These are phyloP conservation scores for Unio delphinus DNA, from an alignment of 2,888 invertebrate genomes.

Conservation along the genomic window DNA sequence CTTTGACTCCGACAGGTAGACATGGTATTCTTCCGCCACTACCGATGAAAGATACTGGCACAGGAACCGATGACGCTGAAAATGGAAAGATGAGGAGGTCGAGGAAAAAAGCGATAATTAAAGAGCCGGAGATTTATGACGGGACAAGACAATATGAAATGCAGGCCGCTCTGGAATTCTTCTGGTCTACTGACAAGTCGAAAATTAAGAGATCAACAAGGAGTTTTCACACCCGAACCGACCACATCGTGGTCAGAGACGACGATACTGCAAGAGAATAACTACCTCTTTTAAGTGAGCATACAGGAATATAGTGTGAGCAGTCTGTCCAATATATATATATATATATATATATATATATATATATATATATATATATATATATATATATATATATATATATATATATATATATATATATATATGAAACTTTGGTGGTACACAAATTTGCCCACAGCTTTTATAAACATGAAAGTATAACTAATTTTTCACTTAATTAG, in stretches of 20 bases:
- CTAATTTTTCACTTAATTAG: too few species aligned
- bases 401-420: too few species aligned
- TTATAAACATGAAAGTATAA: too few species aligned
- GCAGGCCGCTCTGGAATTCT: slow-evolving; percentile 46
- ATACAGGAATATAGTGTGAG: too few species aligned
- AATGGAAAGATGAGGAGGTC: slow-evolving; percentile 32
- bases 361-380: too few species aligned
- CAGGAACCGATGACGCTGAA: slow-evolving; percentile 26
- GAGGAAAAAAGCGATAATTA: slow-evolving; percentile 37
- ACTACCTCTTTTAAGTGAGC: too few species aligned
- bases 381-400: too few species aligned
- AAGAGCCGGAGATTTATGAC: slow-evolving; percentile 48
- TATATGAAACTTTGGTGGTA: background rate
- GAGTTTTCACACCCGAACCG: slow-evolving; percentile 37
- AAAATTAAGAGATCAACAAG: slow-evolving; percentile 47
- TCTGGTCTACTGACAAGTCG: slow-evolving; percentile 39
- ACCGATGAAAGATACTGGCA: slow-evolving; percentile 31
- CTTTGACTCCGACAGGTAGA: slow-evolving; percentile 11
- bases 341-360: too few species aligned
- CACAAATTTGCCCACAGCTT: too few species aligned
- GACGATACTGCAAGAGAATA: too few species aligned
- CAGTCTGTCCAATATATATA: too few species aligned
- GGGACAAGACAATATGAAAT: slow-evolving; percentile 52
- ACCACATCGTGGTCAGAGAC: slow-evolving; percentile 8
- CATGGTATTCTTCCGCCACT: slow-evolving; percentile 28